Base-by-base conservation (phyloP, 2,888 invertebrate species). In the Deladenus siricidicola region DNA sequence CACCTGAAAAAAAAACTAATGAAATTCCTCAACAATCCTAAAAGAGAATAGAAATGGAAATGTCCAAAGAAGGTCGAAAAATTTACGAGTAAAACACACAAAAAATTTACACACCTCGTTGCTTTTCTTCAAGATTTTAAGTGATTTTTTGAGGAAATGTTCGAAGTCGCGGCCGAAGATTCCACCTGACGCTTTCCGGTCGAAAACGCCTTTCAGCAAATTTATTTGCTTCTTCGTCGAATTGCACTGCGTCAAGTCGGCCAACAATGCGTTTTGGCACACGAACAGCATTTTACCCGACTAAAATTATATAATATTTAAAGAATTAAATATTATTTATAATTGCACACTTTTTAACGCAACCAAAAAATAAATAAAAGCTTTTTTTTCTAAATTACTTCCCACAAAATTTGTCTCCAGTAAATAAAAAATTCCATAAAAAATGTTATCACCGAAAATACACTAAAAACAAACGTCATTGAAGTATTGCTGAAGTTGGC, bases 231-330 rank as follows among this genome's bases (percentile, higher is more conserved):
- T 64, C 49, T 71, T 72, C 14, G 67, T 62, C 6, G 74, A 70
- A 34, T 71, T 67, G 50, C 70, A 68, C 19, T 64, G 62, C 3
- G 74, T 70, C 24, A 78, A 63, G 43, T 67, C 70, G 4, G 76
- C 68, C n/a, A 79, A 65, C 26, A 78, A 64, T 3, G 66, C 64
- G 62, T 78, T 79, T 58, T 77, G 78, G 44, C 78, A 79, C 1
- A 78, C 67, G 61, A 78, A 78, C 19, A 78, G 66, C 4, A 79
- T 67, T 56, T 75, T 76, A 6, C 78, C 78, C 30, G 73, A 66
- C 68, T 76, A 64, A 57, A 70, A 65, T 47, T 50, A n/a, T n/a
- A n/a, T n/a, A n/a, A n/a, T n/a, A 39, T 10, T 23, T n/a, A 4
- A 49, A 19, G 3, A 19, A 10, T 3, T 2, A 2, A 44, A 63